Base-by-base conservation (phyloP, 2,888 invertebrate species). In the Polyommatus iphigenia region DNA sequence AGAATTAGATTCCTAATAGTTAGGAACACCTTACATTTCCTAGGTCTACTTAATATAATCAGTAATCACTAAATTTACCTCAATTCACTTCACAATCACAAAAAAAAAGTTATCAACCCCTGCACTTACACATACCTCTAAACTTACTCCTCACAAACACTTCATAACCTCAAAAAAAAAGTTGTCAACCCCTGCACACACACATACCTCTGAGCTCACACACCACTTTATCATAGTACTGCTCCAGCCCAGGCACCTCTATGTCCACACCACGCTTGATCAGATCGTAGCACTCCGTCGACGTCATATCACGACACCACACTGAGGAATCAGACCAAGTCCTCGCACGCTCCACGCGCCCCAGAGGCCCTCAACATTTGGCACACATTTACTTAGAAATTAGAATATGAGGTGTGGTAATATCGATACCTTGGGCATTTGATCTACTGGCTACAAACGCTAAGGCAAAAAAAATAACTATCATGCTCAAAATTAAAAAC, bases 141-240 rank as follows among this genome's bases (percentile, higher is more conserved):
- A 13, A 46, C 46, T 3, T 3, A 73, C 76, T 41, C 80, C 82
- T 80, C 72, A 80, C 81, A 76, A 29, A 3, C 41, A 73, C n/a
- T 20, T 41, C 13, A 73, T 0, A 24, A 75, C 4, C 50, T 50
- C 75, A 75, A 46, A 24, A 75, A 32, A 75, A 75, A 50, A 15
- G 46, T 50, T 50, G 24, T 1, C 24, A 4, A 6, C 24, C 18
- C 46, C 46, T 46, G 46, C 72, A 72, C 62, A 46, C 36, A 73
- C 18, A 77, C 91, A 85, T 90, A 95, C 95, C 95, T 95, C 95
- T 89, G 24, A 95, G 90, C 86, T 95, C 95, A 80, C 89, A 83
- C 80, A 95, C 95, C 79, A 95, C 94, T 89, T 94, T 95, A 84
- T 95, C 95, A 86, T 94, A 95, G 86, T 95, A 95, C 81, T 90